Conservation (phyloP, 2,888 invertebrate genomes). For the Pollenia labialis region DNA sequence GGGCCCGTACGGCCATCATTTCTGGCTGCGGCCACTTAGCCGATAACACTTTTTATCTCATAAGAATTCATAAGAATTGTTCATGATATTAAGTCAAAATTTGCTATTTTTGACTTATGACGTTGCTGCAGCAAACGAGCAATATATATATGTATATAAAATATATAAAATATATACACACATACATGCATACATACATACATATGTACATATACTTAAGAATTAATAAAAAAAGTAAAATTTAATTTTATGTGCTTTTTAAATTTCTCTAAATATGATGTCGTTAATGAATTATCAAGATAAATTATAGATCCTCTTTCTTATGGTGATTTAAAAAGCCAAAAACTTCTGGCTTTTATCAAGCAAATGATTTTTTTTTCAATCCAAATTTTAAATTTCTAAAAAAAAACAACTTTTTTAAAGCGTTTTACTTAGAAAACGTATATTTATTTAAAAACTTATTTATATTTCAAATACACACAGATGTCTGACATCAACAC, state of each 20-base stretch:
- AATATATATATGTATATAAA: no score
- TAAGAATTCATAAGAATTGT: no score
- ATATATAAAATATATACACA: no score
- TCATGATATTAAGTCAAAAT: no score
- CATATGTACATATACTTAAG: no score
- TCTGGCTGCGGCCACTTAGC: no score
- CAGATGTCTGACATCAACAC: constrained; percentile 67
- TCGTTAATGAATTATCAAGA: not conserved
- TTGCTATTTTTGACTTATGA: no score
- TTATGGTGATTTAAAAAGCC: not conserved
- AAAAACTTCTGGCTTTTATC: constrained; percentile 42
- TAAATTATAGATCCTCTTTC: not conserved
- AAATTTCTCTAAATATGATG: not conserved
- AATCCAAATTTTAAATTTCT: not conserved
- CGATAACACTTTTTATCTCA: no score
- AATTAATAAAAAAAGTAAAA: no score
- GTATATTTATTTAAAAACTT: not conserved
- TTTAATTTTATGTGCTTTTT: not conserved
- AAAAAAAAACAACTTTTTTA: not conserved
- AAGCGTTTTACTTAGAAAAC: not conserved
- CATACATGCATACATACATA: no score
- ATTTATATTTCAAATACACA: constrained; percentile 8
- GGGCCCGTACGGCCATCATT: no score
- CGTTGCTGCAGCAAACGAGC: no score
- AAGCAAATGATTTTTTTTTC: constrained; percentile 5